Evolutionary conservation across 2,113 vertebrate genomes (phyloP).

Genomic region (Terrapene triunguis): DNA sequence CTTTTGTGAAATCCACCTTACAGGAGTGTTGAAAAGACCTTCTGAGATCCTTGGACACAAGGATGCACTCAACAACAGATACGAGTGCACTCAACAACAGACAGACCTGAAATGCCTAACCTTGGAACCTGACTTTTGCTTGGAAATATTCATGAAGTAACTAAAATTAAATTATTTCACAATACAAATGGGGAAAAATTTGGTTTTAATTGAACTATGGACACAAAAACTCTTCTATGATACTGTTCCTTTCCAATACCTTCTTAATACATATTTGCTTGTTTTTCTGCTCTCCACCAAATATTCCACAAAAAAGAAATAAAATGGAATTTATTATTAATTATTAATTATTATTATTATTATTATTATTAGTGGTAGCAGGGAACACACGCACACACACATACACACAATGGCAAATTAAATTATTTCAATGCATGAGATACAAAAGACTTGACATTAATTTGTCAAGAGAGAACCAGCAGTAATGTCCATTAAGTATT

Average conservation of each 20-base stretch:
- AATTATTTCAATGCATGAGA: background rate
- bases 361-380: background rate
- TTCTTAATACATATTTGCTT: background rate
- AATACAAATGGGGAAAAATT: background rate
- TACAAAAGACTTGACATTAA: background rate
- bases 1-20: background rate
- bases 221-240: background rate
- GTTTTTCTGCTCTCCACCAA: background rate
- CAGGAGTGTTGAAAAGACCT: background rate
- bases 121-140: background rate
- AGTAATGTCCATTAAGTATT: conserved; percentile 4
- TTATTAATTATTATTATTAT: background rate
- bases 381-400: too few relatives aligned
- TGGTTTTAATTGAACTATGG: background rate
- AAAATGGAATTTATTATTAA: background rate
- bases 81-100: background rate
- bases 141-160: background rate
- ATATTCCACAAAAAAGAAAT: background rate
- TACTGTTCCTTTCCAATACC: background rate
- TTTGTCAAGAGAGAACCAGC: conserved; percentile 8
- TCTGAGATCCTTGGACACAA: background rate
- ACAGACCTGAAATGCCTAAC: background rate
- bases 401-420: background rate
- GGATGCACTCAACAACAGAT: background rate
- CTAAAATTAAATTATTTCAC: background rate